phyloP scores from a whole-genome alignment of 1,140 invertebrate species.

The Drosophila teissieri region DNA sequence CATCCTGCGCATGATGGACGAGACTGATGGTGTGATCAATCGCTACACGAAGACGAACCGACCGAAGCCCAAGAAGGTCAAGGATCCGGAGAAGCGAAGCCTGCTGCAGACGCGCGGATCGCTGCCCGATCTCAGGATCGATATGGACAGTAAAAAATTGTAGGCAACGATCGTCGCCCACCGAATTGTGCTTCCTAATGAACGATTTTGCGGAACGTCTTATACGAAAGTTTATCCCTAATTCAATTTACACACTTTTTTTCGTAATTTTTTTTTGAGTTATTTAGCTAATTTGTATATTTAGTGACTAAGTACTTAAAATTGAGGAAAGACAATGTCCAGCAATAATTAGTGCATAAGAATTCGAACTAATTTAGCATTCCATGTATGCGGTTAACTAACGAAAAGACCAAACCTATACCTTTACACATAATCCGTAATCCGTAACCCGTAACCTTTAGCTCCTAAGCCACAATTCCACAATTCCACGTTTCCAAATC shows the following conservation, averaged over 20 bases:
- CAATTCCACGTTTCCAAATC: conserved; percentile 8
- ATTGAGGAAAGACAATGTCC: conserved; percentile 38
- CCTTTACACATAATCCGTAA: conserved; percentile 3
- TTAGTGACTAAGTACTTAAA: conserved; percentile 72
- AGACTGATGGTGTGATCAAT: conserved; percentile 93
- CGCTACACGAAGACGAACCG: conserved; percentile 87
- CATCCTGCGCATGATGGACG: conserved; percentile 98
- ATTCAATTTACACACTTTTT: conserved; percentile 23
- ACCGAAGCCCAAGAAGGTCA: conserved; percentile 85
- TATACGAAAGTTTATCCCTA: conserved; percentile 6
- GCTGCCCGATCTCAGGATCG: conserved; percentile 85
- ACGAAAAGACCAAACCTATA: conserved; percentile 25
- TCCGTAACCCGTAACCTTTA: neutral
- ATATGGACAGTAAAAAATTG: conserved; percentile 83
- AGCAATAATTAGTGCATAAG: conserved; percentile 66
- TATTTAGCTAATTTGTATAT: conserved; percentile 64
- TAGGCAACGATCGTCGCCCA: conserved; percentile 35
- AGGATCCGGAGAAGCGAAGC: conserved; percentile 86
- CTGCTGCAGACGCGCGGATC: conserved; percentile 85
- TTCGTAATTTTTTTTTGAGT: conserved; percentile 42
- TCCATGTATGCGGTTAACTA: conserved; percentile 57
- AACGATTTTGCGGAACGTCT: conserved; percentile 31
- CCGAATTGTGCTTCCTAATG: conserved; percentile 20
- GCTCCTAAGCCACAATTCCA: conserved; percentile 10
- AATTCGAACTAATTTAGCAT: conserved; percentile 57